Evolutionary conservation across 2,797 vertebrate genomes (phyloP).

Genomic region (Myripristis murdjan): DNA sequence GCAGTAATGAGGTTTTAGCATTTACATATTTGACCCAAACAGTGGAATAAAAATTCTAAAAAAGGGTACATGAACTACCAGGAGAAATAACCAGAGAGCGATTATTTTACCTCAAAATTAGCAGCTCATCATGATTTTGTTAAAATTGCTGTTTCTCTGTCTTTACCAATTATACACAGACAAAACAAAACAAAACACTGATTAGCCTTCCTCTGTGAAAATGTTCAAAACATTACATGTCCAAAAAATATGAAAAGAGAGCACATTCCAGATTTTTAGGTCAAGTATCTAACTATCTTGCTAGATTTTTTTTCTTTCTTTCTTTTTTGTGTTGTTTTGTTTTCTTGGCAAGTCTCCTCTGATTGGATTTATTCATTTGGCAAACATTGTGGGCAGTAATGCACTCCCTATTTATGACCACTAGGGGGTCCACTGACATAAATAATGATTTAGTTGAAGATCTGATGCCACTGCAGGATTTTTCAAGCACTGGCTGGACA

Average conservation of each 20-base stretch:
- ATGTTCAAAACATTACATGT: too few species aligned
- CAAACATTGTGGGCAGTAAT: neutral
- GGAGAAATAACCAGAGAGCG: neutral
- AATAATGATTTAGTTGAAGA: slow-evolving; percentile 35
- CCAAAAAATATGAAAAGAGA: too few species aligned
- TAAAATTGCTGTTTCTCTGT: too few species aligned
- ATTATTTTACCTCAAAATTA: neutral
- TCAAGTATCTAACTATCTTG: too few species aligned
- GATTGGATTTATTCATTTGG: neutral
- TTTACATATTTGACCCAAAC: neutral
- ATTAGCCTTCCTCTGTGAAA: too few species aligned
- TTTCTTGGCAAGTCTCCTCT: slow-evolving; percentile 6
- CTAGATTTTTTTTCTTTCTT: too few species aligned
- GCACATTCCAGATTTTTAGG: too few species aligned
- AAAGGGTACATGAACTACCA: slow-evolving; percentile 13
- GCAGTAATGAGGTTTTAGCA: neutral
- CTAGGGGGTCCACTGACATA: slow-evolving; percentile 71
- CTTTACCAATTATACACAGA: too few species aligned
- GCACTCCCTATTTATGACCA: slow-evolving; percentile 63
- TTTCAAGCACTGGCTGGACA: neutral
- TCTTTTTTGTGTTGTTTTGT: too few species aligned
- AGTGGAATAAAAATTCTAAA: neutral
- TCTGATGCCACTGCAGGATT: too few species aligned
- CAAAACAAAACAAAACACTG: too few species aligned
- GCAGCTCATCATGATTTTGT: slow-evolving; percentile 2